Evolutionary conservation across 2,113 vertebrate species (phyloP).

Genomic region (Urocynchramus pylzowi): DNA sequence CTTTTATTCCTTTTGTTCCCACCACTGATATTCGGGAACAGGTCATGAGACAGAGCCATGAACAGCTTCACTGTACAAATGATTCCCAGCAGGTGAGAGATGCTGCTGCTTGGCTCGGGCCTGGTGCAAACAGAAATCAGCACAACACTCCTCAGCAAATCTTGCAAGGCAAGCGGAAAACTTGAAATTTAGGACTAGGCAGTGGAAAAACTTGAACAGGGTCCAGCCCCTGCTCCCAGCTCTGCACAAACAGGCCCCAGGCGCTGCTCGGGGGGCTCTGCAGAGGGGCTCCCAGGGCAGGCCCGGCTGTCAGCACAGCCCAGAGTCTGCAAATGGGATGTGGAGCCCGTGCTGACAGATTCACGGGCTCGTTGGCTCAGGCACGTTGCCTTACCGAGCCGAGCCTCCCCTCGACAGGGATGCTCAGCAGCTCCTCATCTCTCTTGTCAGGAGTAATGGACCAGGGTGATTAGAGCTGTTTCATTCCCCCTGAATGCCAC

Average conservation of each 20-base stretch:
- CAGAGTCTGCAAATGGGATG: rapidly evolving
- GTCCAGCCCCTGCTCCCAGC: background rate
- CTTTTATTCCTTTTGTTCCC: background rate
- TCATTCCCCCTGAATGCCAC: background rate
- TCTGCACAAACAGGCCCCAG: background rate
- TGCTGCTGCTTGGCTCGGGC: background rate
- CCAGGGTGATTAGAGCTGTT: background rate
- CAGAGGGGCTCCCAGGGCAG: rapidly evolving
- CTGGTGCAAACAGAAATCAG: background rate
- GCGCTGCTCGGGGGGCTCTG: background rate
- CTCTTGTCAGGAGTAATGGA: background rate
- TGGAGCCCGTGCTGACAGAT: background rate
- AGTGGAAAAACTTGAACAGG: background rate
- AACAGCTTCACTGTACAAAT: rapidly evolving
- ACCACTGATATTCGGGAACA: background rate
- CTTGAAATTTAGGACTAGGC: background rate
- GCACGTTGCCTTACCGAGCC: background rate
- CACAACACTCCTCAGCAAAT: background rate
- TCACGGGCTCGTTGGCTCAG: background rate
- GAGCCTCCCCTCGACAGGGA: background rate
- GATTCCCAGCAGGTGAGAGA: background rate
- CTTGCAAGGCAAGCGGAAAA: background rate
- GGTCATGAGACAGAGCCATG: background rate
- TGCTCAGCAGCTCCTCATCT: background rate
- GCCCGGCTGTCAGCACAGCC: rapidly evolving